A percentile compares a stretch with the other conserved stretches of the same genome.
Evolutionary conservation across 2,797 vertebrate genomes (phyloP).

Genomic region (Harpagifer antarcticus): DNA sequence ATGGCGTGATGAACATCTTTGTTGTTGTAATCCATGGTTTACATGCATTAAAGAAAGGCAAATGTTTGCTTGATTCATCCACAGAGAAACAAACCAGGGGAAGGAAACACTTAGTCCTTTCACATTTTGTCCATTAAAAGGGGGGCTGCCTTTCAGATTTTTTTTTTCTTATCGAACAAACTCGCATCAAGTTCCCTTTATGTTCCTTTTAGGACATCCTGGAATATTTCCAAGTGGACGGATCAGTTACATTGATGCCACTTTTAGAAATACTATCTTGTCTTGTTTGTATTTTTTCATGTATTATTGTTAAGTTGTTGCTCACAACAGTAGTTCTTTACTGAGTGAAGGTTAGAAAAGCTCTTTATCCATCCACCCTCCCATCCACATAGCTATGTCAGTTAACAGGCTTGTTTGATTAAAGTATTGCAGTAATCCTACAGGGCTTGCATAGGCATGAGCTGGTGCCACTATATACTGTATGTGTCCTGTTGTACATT

Average conservation of each 20-base stretch:
- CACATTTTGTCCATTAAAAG: conserved; percentile 74
- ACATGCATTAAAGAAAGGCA: conserved; percentile 63
- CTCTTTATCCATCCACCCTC: conserved; percentile 57
- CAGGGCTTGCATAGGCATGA: conserved; percentile 48
- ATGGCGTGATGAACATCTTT: conserved; percentile 35
- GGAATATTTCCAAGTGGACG: conserved; percentile 85
- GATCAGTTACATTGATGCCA: conserved; percentile 81
- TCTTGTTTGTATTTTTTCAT: conserved; percentile 45
- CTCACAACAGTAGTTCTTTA: conserved; percentile 58
- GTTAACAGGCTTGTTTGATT: conserved; percentile 54
- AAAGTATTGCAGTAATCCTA: conserved; percentile 60
- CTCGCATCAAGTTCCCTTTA: conserved; percentile 81
- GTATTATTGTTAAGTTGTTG: conserved; percentile 38
- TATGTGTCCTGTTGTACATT: conserved; percentile 47
- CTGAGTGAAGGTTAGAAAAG: conserved; percentile 60
- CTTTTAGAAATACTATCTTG: conserved; percentile 65
- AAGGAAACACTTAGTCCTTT: conserved; percentile 66
- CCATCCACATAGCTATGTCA: conserved; percentile 59
- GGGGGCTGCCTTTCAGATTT: conserved; percentile 52
- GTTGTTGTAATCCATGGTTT: conserved; percentile 50
- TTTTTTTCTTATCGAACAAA: conserved; percentile 57
- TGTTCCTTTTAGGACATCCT: conserved; percentile 79
- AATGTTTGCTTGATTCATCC: conserved; percentile 82
- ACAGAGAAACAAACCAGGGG: conserved; percentile 85
- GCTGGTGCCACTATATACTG: conserved; percentile 26